Percentiles rank a stretch among this genome's conserved stretches.
These are phyloP conservation scores for Sinelater perroti DNA, from an alignment of 2,888 invertebrate genomes.

Conservation along the genomic window DNA sequence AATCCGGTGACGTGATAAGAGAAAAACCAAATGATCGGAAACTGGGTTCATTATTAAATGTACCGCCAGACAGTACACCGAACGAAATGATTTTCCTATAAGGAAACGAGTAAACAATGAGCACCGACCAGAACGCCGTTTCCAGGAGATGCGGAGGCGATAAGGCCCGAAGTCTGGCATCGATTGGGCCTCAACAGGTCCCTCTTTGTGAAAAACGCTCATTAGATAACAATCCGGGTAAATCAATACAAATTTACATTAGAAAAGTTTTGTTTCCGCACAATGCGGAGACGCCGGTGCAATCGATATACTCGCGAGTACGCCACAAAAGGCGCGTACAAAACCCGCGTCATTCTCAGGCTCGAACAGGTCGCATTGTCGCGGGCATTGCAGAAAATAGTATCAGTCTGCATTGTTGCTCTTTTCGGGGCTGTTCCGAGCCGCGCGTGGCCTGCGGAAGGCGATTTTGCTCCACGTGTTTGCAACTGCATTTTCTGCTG, in stretches of 20 bases:
- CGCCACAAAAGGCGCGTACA: slow-evolving; percentile 53
- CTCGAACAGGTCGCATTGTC: slow-evolving; percentile 51
- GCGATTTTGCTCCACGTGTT: too few relatives aligned
- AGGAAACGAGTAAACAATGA: too few relatives aligned
- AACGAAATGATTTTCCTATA: too few relatives aligned
- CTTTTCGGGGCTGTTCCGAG: too few relatives aligned
- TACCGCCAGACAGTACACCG: too few relatives aligned
- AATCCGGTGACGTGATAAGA: too few relatives aligned
- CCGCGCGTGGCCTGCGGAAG: too few relatives aligned
- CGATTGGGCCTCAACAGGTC: slow-evolving; percentile 38
- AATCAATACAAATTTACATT: slow-evolving; percentile 47
- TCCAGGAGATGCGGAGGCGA: too few relatives aligned
- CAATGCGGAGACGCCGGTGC: slow-evolving; percentile 39
- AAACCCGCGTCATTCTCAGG: slow-evolving; percentile 56
- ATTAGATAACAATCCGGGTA: slow-evolving; percentile 42
- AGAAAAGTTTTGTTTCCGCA: slow-evolving; percentile 47
- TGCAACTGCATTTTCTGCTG: too few relatives aligned
- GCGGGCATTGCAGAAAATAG: slow-evolving; percentile 45
- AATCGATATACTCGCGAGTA: slow-evolving; percentile 50
- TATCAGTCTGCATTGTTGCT: slow-evolving; percentile 46
- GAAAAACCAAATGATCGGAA: too few relatives aligned
- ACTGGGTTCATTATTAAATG: too few relatives aligned
- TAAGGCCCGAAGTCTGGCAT: neutral
- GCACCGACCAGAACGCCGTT: too few relatives aligned
- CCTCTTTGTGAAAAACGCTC: slow-evolving; percentile 38